Evolutionary conservation across 2,888 invertebrate species (phyloP), one percentile per base, ranked within the genome.

Genomic region (Pammene fasciana): DNA sequence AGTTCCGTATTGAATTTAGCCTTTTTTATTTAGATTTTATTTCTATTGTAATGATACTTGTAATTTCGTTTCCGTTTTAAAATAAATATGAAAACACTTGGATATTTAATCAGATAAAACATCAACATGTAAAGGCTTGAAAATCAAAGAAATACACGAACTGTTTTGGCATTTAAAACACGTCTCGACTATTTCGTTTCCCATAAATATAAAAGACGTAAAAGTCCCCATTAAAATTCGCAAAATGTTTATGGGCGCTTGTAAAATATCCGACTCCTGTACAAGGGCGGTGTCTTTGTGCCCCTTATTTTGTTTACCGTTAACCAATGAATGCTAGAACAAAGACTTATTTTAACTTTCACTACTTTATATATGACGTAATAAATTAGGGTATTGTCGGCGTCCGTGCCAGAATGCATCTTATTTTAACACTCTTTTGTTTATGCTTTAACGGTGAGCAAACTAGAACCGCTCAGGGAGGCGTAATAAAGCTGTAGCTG

Each of bases 281-380:
- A 84, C 78, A 82, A 83, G 78, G 80, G 79, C 85, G 78, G 80
- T 77, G 65, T 78, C 82, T 86, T 87, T 86, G 80, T 84, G 73
- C 76, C 76, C 26, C 79, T 79, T 80, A 80, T 86, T 83, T 85
- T 82, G 78, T 86, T 83, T 86, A 90, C 90, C 85, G 90, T 92
- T 91, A 88, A 78, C 81, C 76, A 78, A 81, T 74, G 73, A 79
- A 81, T 74, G 75, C 74, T 79, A 76, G 78, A 84, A 89, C 87
- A 87, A 88, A 81, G 78, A 78, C 14, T 73, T 70, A 74, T 74
- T 76, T 78, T 82, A 85, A 91, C 92, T 92, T 92, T 92, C 92
- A 90, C 92, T 92, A 86, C 75, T 82, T 91, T 86, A 88, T 89
- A 88, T 90, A 90, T 86, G 87, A 86, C 79, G 83, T 84, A 88